Conservation (phyloP, 2,113 vertebrate species). For the Rattus rattus region DNA sequence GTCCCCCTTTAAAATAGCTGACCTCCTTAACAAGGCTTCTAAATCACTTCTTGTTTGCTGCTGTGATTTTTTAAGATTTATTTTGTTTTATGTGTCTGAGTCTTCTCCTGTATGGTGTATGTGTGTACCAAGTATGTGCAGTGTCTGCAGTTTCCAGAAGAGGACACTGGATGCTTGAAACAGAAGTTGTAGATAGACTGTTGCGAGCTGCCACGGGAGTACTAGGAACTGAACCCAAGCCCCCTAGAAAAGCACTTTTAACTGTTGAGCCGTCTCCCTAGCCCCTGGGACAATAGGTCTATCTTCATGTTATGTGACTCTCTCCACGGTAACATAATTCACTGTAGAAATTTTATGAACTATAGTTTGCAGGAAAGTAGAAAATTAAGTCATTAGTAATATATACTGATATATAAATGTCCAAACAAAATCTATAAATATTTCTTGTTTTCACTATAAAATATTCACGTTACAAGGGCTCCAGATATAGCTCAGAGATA, state of each 20-base stretch:
- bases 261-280: neutral
- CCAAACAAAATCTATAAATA: neutral
- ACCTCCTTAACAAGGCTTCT: neutral
- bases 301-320: neutral
- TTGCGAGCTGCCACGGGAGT: neutral
- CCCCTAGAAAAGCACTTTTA: neutral
- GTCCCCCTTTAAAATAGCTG: neutral
- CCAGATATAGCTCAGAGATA: neutral
- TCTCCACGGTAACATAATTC: conserved; percentile 31
- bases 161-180: no score
- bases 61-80: neutral
- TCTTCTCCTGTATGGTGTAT: neutral
- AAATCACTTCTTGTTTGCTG: neutral
- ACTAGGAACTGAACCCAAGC: neutral
- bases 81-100: neutral
- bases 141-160: neutral
- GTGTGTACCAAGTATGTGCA: neutral
- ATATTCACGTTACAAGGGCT: neutral
- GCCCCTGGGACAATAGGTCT: neutral
- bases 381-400: conserved; percentile 1
- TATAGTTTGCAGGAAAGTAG: neutral
- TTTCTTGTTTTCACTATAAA: conserved; percentile 17
- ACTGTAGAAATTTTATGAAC: conserved; percentile 40
- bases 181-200: neutral
- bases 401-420: neutral